Evolutionary conservation across 2,797 vertebrate genomes (phyloP), one percentile per base, ranked within the genome.

Genomic region (Otus scops): DNA sequence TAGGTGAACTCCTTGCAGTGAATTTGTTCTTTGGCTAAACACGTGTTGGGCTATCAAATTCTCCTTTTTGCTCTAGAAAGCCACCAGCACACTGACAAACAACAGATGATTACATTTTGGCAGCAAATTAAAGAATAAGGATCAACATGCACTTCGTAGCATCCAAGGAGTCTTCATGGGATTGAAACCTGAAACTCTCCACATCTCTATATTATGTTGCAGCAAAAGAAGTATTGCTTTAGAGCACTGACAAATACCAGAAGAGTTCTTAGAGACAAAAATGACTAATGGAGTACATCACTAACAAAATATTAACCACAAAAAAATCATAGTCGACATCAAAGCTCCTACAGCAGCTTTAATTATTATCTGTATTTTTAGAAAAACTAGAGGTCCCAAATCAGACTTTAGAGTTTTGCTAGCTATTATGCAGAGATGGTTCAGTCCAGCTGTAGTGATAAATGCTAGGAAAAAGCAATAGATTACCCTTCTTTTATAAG

Each of bases 151-250:
- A 1, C 60, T 91, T 89, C 87, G 67, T 68, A 69, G 38, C 45
- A 74, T 91, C 64, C 75, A 80, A 83, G 32, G 38, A 83, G 41
- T 5, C 23, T 93, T 93, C 60, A 60, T 7, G 48, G 61, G 65
- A 92, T 21, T 89, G 91, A 95, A 95, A 93, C 36, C 38, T 78
- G 89, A 94, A 92, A 92, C 89, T 91, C 24, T 70, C 24, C 2
- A 3, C 30, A 65, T 86, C 69, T 81, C 43, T 56, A 9, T 71
- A 32, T n/a, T 28, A 60, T 24, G 32, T 50, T 94, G 47, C 41
- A 85, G n/a, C 8, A 76, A 85, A 56, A 65, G 43, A 91, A 26
- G 3, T 30, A 59, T 39, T 95, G 30, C 38, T 92, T 89, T 68
- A 88, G 59, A 69, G 26, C 28, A 64, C 51, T 53, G 68, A 85